Conservation (phyloP, 2,797 vertebrate genomes). For the Sebastes variabilis region DNA sequence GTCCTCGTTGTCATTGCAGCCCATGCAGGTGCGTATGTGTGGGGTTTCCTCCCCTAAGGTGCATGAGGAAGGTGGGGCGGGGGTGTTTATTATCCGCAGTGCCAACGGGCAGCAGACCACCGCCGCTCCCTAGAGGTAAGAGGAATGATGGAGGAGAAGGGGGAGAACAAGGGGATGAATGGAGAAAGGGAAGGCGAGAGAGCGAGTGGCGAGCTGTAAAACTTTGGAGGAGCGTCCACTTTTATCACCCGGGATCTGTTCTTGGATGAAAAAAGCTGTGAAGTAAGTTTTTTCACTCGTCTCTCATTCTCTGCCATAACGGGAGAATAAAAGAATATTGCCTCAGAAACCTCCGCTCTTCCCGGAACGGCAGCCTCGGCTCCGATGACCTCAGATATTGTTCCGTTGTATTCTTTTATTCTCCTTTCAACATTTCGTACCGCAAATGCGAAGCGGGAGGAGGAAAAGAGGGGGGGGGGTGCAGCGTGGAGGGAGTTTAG, state of each 20-base stretch:
- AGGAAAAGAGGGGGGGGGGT: neutral
- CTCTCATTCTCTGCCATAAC: conserved; percentile 56
- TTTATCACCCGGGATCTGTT: conserved; percentile 61
- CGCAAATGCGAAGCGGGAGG: conserved; percentile 31
- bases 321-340: conserved; percentile 67
- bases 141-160: conserved; percentile 43
- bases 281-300: conserved; percentile 63
- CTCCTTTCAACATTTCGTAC: conserved; percentile 58
- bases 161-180: neutral
- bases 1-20: conserved; percentile 69
- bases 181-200: conserved; percentile 17
- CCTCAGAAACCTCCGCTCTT: conserved; percentile 55
- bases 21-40: conserved; percentile 70
- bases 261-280: conserved; percentile 59
- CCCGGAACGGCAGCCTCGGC: conserved; percentile 50
- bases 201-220: conserved; percentile 47
- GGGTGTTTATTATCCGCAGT: conserved; percentile 67
- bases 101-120: conserved; percentile 65
- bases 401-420: conserved; percentile 64
- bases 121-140: conserved; percentile 42
- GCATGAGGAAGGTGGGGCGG: conserved; percentile 12
- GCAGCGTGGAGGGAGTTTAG: conserved; percentile 3
- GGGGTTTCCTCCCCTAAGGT: conserved; percentile 72
- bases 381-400: conserved; percentile 67
- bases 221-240: conserved; percentile 35